A percentile compares a stretch with the other conserved stretches of the same genome.
These are phyloP conservation scores for Octonoba sinensis DNA, from an alignment of 2,888 invertebrate species.

Conservation along the genomic window DNA sequence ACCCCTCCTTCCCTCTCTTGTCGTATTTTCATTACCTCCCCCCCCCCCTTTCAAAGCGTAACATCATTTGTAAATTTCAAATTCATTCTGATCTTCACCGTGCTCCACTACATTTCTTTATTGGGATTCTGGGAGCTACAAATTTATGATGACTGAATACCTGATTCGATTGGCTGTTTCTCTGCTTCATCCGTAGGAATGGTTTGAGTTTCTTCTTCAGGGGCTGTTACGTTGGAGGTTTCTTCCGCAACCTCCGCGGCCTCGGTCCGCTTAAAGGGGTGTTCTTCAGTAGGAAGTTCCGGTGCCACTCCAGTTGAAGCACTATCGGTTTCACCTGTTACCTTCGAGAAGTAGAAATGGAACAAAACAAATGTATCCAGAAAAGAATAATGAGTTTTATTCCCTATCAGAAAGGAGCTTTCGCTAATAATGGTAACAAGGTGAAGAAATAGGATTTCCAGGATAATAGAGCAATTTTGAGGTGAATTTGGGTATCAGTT, in stretches of 20 bases:
- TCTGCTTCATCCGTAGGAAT: slow-evolving; percentile 3
- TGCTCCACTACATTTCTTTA: neutral
- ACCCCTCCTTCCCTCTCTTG: too few relatives aligned
- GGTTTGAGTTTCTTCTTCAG: slow-evolving; percentile 3
- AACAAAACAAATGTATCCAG: slow-evolving; percentile 29
- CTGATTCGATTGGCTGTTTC: slow-evolving; percentile 18
- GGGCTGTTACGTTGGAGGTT: neutral
- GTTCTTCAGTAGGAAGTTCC: slow-evolving; percentile 45
- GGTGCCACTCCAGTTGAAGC: slow-evolving; percentile 44
- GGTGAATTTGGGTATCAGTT: too few relatives aligned
- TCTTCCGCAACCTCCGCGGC: slow-evolving; percentile 25
- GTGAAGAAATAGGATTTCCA: too few relatives aligned
- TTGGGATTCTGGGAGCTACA: neutral
- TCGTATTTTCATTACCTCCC: too few relatives aligned
- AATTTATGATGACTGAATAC: slow-evolving; percentile 4
- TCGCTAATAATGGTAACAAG: too few relatives aligned
- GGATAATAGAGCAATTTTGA: too few relatives aligned
- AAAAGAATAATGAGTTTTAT: neutral
- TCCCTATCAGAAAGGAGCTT: too few relatives aligned
- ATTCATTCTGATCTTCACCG: too few relatives aligned
- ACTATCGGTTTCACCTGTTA: slow-evolving; percentile 41
- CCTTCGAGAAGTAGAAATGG: slow-evolving; percentile 35
- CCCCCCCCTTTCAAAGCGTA: too few relatives aligned
- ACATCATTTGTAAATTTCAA: too few relatives aligned
- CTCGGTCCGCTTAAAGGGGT: slow-evolving; percentile 45